These are phyloP conservation scores for Pediacus dermestoides DNA, from an alignment of 2,888 invertebrate genomes.

Conservation along the genomic window DNA sequence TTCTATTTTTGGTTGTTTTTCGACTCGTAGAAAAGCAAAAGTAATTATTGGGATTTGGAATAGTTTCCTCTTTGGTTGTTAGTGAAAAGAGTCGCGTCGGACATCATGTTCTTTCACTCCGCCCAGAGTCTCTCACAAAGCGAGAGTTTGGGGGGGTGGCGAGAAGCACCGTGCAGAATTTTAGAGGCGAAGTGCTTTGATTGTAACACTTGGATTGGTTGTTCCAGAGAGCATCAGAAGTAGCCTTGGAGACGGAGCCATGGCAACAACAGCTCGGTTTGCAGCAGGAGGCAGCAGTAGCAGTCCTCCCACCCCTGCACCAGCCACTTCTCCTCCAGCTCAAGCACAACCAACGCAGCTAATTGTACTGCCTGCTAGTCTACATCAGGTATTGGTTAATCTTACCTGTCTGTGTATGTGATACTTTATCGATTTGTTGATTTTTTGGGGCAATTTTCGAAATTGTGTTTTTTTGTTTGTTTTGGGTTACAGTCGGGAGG, in stretches of 20 bases:
- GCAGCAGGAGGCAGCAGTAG: slow-evolving; percentile 57
- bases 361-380: slow-evolving; percentile 51
- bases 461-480: slow-evolving; percentile 20
- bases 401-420: slow-evolving; percentile 7
- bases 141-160: too few species aligned
- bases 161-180: too few species aligned
- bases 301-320: slow-evolving; percentile 50
- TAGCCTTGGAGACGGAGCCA: slow-evolving; percentile 49
- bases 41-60: too few species aligned
- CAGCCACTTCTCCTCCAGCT: slow-evolving; percentile 48
- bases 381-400: slow-evolving; percentile 46
- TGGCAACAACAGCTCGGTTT: slow-evolving; percentile 58
- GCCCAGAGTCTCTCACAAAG: too few species aligned
- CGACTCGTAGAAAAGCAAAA: too few species aligned
- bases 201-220: slow-evolving; percentile 34
- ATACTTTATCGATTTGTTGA: slow-evolving; percentile 2
- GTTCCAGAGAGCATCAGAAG: slow-evolving; percentile 47
- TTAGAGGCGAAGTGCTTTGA: too few species aligned
- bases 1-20: too few species aligned
- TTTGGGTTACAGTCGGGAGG: slow-evolving; percentile 31
- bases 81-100: too few species aligned
- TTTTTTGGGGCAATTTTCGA: not conserved
- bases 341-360: slow-evolving; percentile 49
- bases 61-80: too few species aligned
- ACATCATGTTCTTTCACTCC: too few species aligned